Evolutionary conservation across 64 coral and sea anemone genomes (phyloP).

Genomic region (Montipora cactus): DNA sequence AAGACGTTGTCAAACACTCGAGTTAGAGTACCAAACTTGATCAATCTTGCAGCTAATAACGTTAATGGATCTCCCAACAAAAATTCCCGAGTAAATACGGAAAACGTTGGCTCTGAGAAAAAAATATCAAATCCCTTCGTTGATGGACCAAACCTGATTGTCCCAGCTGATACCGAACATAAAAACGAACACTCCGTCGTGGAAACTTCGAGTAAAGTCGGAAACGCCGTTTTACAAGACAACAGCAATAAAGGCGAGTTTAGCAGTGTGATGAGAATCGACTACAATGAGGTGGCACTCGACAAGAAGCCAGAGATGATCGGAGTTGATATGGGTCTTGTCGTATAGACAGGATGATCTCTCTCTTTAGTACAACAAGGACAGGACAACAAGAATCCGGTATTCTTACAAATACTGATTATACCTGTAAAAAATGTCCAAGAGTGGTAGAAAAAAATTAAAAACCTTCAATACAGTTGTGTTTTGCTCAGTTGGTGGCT

Average conservation of each 20-base stretch:
- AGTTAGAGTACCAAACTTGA: no score
- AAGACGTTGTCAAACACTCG: not conserved
- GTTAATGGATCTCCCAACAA: not conserved
- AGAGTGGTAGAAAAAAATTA: no score
- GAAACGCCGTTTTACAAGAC: not conserved
- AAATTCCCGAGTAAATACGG: not conserved
- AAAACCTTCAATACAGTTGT: no score
- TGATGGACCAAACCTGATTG: not conserved
- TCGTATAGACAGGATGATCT: not conserved
- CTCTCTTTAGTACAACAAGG: no score
- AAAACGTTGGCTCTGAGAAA: not conserved
- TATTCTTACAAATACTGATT: no score
- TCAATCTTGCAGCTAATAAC: no score
- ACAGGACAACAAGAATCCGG: no score
- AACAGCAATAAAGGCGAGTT: constrained; percentile 34
- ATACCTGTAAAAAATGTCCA: no score
- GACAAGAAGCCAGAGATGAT: not conserved
- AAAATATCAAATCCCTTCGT: not conserved
- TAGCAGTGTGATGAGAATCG: constrained; percentile 9
- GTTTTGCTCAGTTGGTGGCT: no score
- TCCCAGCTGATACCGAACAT: not conserved
- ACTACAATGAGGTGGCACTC: not conserved
- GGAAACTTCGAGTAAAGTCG: not conserved
- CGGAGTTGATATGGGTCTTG: not conserved
- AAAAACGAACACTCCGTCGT: not conserved